Conservation (phyloP, 2,113 vertebrate genomes). For the Paradisaea rubra region DNA sequence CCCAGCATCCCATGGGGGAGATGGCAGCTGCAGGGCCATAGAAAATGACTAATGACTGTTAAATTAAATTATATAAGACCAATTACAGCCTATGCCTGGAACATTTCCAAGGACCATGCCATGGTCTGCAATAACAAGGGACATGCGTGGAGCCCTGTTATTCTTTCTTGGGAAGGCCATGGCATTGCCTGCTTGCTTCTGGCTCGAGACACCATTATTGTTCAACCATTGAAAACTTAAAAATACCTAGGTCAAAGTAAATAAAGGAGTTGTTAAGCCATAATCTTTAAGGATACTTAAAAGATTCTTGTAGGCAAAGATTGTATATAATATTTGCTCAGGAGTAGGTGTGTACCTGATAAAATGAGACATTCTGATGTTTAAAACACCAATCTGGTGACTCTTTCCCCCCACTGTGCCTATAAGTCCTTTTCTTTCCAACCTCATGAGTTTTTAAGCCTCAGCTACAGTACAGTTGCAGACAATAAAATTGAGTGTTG, state of each 20-base stretch:
- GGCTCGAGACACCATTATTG: background rate
- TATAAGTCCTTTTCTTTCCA: slow-evolving; percentile 3
- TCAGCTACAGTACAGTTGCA: background rate
- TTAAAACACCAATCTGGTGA: slow-evolving; percentile 14
- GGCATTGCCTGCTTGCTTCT: background rate
- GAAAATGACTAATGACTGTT: slow-evolving; percentile 12
- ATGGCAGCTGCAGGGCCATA: background rate
- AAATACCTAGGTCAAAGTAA: slow-evolving; percentile 42
- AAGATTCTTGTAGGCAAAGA: slow-evolving; percentile 1
- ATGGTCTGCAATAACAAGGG: background rate
- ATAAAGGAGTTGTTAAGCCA: slow-evolving; percentile 30
- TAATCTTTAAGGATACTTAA: slow-evolving; percentile 53
- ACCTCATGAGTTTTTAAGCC: background rate
- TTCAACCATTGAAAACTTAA: background rate
- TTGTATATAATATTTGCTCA: slow-evolving; percentile 47
- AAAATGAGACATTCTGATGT: background rate
- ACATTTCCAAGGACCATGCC: background rate
- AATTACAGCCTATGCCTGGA: slow-evolving; percentile 3
- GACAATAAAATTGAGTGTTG: background rate
- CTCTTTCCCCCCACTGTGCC: background rate
- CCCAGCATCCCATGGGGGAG: background rate
- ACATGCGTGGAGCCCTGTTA: background rate
- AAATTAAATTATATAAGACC: slow-evolving; percentile 17
- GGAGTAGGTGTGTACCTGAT: slow-evolving; percentile 12
- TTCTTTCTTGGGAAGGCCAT: background rate